These are phyloP conservation scores for Salarias fasciatus DNA, from an alignment of 2,797 vertebrate species.

Conservation along the genomic window DNA sequence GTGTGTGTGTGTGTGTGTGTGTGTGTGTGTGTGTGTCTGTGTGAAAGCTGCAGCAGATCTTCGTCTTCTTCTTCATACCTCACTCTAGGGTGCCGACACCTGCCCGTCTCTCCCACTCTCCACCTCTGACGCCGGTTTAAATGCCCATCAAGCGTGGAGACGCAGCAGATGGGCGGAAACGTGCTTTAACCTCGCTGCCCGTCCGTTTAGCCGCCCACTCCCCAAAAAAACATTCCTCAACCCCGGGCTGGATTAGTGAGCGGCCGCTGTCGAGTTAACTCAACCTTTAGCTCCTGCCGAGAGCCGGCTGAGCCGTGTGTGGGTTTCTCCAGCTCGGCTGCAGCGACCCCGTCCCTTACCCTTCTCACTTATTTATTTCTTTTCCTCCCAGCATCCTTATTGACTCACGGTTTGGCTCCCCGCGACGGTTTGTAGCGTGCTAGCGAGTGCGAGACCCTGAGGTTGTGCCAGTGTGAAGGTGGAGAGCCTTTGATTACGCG, in stretches of 20 bases:
- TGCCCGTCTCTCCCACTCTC: too few species aligned
- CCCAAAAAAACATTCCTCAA: not conserved
- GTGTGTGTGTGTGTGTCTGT: too few species aligned
- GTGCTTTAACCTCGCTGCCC: slow-evolving; percentile 54
- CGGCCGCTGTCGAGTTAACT: slow-evolving; percentile 4
- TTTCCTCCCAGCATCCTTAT: slow-evolving; percentile 33
- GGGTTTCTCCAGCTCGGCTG: slow-evolving; percentile 36
- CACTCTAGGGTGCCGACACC: too few species aligned
- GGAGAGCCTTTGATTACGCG: too few species aligned
- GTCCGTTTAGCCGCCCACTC: slow-evolving; percentile 8
- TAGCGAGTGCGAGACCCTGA: slow-evolving; percentile 44
- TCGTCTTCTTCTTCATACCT: too few species aligned
- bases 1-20: too few species aligned
- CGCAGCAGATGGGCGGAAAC: slow-evolving; percentile 29
- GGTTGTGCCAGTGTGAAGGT: slow-evolving; percentile 65
- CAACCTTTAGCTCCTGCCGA: slow-evolving; percentile 49
- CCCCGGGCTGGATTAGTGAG: slow-evolving; percentile 28
- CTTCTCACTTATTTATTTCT: not conserved
- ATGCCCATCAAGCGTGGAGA: slow-evolving; percentile 17
- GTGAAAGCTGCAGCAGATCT: too few species aligned
- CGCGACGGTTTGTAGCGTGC: slow-evolving; percentile 16
- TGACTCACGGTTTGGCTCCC: slow-evolving; percentile 47
- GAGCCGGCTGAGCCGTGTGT: too few species aligned
- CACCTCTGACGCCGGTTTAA: slow-evolving; percentile 1
- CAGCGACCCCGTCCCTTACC: slow-evolving; percentile 7